Conservation (phyloP, 2,888 invertebrate species). For the Eumerus sabulonum region DNA sequence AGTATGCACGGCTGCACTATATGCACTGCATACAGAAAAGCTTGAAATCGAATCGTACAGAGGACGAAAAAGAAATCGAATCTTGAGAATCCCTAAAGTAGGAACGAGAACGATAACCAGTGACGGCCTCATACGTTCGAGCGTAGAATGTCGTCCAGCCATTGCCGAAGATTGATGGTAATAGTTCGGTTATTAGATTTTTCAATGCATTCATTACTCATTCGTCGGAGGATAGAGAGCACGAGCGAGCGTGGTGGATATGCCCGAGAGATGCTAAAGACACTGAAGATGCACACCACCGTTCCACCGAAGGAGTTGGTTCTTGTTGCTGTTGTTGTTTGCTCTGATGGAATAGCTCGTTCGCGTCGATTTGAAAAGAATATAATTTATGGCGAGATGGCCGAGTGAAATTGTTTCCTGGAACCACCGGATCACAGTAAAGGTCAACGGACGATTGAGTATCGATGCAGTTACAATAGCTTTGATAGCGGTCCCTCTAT, state of each 20-base stretch:
- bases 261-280: slow-evolving; percentile 1
- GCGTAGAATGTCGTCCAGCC: slow-evolving; percentile 54
- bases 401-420: slow-evolving; percentile 33
- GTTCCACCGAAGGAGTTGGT: slow-evolving; percentile 7
- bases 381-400: slow-evolving; percentile 51
- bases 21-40: slow-evolving; percentile 7
- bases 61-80: slow-evolving; percentile 8
- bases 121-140: neutral
- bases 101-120: too few species aligned
- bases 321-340: slow-evolving; percentile 31
- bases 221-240: slow-evolving; percentile 42
- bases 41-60: slow-evolving; percentile 28
- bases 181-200: slow-evolving; percentile 68
- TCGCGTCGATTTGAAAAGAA: slow-evolving; percentile 54
- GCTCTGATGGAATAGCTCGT: slow-evolving; percentile 50
- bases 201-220: slow-evolving; percentile 68
- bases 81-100: neutral
- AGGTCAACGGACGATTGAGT: slow-evolving; percentile 23
- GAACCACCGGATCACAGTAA: neutral
- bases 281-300: slow-evolving; percentile 9
- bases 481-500: too few species aligned
- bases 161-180: slow-evolving; percentile 65
- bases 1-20: too few species aligned
- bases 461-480: too few species aligned
- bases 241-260: neutral